phyloP scores from a whole-genome alignment of 2,888 invertebrate genomes.

The Fragum whitleyi region DNA sequence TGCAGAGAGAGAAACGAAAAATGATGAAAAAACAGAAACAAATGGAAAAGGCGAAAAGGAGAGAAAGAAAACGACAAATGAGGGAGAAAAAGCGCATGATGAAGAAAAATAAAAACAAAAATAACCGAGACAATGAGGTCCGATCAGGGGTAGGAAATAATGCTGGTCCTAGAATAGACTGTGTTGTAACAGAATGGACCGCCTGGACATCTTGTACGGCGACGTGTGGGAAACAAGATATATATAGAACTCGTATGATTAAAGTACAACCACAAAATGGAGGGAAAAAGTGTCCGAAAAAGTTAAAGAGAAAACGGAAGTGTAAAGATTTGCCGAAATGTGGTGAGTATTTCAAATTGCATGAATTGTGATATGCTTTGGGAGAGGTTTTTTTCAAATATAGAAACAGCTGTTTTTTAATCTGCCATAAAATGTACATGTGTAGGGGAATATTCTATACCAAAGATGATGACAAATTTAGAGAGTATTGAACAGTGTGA shows the following conservation, averaged over 20 bases:
- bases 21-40: slow-evolving; percentile 47
- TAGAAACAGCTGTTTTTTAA: not conserved
- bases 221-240: slow-evolving; percentile 77
- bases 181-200: slow-evolving; percentile 81
- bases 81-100: slow-evolving; percentile 56
- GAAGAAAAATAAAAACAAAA: slow-evolving; percentile 47
- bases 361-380: not conserved
- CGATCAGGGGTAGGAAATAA: slow-evolving; percentile 34
- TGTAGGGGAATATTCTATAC: too few relatives aligned
- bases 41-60: slow-evolving; percentile 65
- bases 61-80: slow-evolving; percentile 60
- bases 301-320: slow-evolving; percentile 75
- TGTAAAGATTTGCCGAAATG: slow-evolving; percentile 76
- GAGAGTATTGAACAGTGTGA: too few relatives aligned
- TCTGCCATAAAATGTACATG: too few relatives aligned
- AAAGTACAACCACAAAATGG: slow-evolving; percentile 78
- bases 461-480: too few relatives aligned
- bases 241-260: slow-evolving; percentile 76
- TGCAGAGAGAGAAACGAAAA: slow-evolving; percentile 27
- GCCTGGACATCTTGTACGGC: slow-evolving; percentile 82
- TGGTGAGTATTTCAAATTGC: slow-evolving; percentile 74
- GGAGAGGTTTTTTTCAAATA: not conserved
- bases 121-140: slow-evolving; percentile 28
- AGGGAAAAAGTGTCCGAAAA: slow-evolving; percentile 81
- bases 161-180: slow-evolving; percentile 71